A percentile compares a stretch with the other conserved stretches of the same genome.
phyloP scores from a whole-genome alignment of 1,140 invertebrate genomes.

The Mycetomoellerius zeteki region DNA sequence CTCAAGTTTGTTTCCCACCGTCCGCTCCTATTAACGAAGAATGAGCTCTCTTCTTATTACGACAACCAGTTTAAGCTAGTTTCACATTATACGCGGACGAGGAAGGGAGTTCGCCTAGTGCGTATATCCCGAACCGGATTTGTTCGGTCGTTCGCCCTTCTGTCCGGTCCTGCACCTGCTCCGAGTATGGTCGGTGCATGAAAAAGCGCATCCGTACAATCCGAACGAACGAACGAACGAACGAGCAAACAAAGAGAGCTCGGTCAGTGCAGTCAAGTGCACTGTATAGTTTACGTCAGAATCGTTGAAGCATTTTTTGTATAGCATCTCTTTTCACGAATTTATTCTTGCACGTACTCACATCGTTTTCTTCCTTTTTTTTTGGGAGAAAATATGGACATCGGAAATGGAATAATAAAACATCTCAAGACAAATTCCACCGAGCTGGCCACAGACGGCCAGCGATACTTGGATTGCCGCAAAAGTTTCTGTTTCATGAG shows the following conservation, averaged over 20 bases:
- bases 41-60: constrained; percentile 19
- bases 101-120: constrained; percentile 24
- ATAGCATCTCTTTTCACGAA: background rate
- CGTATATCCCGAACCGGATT: constrained; percentile 59
- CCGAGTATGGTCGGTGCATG: constrained; percentile 47
- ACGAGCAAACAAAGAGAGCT: constrained; percentile 57
- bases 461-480: constrained; percentile 16
- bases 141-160: constrained; percentile 60
- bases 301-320: background rate
- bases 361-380: background rate
- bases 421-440: background rate
- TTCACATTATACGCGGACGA: constrained; percentile 26
- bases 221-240: constrained; percentile 43
- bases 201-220: constrained; percentile 61
- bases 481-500: constrained; percentile 48
- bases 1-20: background rate
- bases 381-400: background rate
- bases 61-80: constrained; percentile 32
- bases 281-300: constrained; percentile 17
- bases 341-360: background rate
- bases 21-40: background rate
- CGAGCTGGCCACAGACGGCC: background rate
- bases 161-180: constrained; percentile 62
- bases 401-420: background rate
- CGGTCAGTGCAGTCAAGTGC: constrained; percentile 50